Base-by-base conservation (phyloP, 2,888 invertebrate species). In the Hesperia comma region DNA sequence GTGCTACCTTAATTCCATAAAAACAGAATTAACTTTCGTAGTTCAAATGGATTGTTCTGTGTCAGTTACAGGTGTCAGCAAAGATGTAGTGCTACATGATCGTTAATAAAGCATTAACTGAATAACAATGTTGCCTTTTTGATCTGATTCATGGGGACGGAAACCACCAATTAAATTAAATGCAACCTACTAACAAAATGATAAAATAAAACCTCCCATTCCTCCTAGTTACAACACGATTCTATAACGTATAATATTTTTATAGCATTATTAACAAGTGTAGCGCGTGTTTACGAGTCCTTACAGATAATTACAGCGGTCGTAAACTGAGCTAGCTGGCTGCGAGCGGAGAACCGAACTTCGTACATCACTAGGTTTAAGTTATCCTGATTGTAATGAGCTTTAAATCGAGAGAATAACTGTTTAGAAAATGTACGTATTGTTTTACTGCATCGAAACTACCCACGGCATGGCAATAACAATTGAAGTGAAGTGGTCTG, bases 241-340 rank as follows among this genome's bases (percentile, higher is more conserved):
- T 12, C 32, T 33, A n/a, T 49, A 19, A 46, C 10, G 12, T 15
- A 58, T 32, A 49, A 60, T 60, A 60, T 60, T 57, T 63, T 63
- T 63, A 63, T 49, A 41, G 57, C 17, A 49, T 57, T 63, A 56
- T 69, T 73, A 77, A 75, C 72, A 74, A 74, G 70, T 57, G 71
- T 64, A 60, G 70, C 71, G 67, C 58, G 69, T 62, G 19, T 72
- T 73, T 72, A 74, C 71, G 73, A 61, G 66, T 70, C 62, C 69
- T 67, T 67, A 72, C 63, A 63, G 70, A 68, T 74, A 75, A 74
- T 76, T 75, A 75, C 72, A 69, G 63, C 64, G 17, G 40, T 69
- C 72, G 69, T 77, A 75, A 77, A 76, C 58, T 32, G 26, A 46
- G 51, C 49, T 17, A 17, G 46, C 7, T 2, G 19, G 10, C 19